These are phyloP conservation scores for Tyrannus savana DNA, from an alignment of 2,113 vertebrate species.

Conservation along the genomic window DNA sequence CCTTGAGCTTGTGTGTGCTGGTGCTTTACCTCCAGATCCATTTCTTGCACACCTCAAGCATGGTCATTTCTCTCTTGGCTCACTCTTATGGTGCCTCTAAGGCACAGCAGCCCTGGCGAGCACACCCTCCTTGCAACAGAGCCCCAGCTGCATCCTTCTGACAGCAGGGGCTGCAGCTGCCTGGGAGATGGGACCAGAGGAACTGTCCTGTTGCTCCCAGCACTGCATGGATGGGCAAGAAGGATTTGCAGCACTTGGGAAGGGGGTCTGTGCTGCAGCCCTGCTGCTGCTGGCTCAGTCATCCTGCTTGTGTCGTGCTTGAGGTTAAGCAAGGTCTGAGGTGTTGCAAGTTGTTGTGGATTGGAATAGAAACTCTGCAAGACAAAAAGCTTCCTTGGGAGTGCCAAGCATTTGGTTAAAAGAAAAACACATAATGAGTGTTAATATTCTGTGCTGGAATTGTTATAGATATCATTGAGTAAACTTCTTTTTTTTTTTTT, in stretches of 20 bases:
- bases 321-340: neutral
- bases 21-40: neutral
- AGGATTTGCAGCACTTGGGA: neutral
- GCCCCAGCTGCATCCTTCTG: neutral
- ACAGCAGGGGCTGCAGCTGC: neutral
- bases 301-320: neutral
- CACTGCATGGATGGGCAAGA: neutral
- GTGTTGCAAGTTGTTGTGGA: neutral
- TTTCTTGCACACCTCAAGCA: neutral
- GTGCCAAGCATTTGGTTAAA: neutral
- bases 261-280: neutral
- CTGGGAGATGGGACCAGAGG: neutral
- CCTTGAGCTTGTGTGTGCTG: neutral
- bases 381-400: neutral
- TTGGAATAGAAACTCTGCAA: neutral
- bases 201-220: neutral
- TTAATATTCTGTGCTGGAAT: neutral
- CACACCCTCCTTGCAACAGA: fast-evolving
- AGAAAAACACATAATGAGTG: neutral
- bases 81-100: neutral
- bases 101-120: neutral
- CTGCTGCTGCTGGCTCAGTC: neutral
- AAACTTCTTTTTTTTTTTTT: neutral
- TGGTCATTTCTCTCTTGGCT: neutral
- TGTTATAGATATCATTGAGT: neutral